Percentiles rank a stretch among this genome's conserved stretches.
phyloP scores from a whole-genome alignment of 2,888 invertebrate species.

The Heliconius hortense region DNA sequence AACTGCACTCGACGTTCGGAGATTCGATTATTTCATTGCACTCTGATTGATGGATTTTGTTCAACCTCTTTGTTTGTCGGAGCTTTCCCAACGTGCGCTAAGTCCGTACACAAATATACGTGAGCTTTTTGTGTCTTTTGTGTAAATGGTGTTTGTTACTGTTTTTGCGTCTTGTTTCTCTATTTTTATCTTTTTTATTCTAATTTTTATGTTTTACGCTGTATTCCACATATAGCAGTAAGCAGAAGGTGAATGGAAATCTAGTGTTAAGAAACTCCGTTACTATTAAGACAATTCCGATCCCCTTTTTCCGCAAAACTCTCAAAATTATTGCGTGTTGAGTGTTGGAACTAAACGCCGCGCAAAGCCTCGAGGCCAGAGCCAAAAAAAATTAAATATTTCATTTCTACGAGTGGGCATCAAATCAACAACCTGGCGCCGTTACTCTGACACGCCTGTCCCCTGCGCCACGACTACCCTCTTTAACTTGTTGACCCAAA shows the following conservation, averaged over 20 bases:
- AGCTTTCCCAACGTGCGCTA: constrained; percentile 64
- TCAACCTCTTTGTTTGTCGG: constrained; percentile 60
- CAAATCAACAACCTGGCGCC: no score
- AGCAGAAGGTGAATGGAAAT: no score
- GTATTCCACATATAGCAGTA: no score
- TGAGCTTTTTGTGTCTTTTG: constrained; percentile 10
- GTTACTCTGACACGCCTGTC: no score
- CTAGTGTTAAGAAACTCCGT: no score
- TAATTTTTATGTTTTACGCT: neutral
- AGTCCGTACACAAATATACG: constrained; percentile 53
- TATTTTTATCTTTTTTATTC: neutral
- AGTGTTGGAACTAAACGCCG: neutral
- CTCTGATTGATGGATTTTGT: constrained; percentile 77
- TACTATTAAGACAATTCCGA: no score
- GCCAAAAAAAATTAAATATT: no score
- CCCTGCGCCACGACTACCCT: neutral
- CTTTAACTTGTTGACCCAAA: neutral
- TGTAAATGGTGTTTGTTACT: constrained; percentile 1
- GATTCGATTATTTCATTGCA: constrained; percentile 78
- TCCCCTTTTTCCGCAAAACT: neutral
- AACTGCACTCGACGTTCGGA: constrained; percentile 72
- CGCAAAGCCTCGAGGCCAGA: neutral
- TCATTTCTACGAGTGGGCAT: no score
- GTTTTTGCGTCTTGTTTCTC: neutral
- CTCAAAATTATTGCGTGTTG: neutral